Conservation (phyloP, 30 jellyfish, hydroid and myxozoan genomes). For the Cassiopea xamachana region DNA sequence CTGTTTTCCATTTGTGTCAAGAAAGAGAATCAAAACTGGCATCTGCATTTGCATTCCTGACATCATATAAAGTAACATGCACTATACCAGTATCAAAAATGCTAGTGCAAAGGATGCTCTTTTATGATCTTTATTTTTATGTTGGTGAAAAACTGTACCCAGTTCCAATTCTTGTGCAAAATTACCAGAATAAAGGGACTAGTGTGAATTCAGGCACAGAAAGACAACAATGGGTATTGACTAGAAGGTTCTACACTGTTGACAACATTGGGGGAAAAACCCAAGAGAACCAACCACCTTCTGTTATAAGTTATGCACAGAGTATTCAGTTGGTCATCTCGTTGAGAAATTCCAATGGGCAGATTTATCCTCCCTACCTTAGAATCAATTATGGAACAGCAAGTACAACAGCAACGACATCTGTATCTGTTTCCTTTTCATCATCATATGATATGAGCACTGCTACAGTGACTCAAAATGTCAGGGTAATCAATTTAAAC, state of each 20-base stretch:
- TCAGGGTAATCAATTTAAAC: constrained; percentile 56
- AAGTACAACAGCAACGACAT: constrained; percentile 16
- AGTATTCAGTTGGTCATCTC: constrained; percentile 52
- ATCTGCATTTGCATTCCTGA: constrained; percentile 68
- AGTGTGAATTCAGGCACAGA: constrained; percentile 68
- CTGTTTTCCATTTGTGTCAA: constrained; percentile 66
- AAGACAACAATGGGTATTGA: constrained; percentile 65
- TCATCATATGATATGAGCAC: constrained; percentile 87
- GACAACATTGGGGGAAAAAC: constrained; percentile 83
- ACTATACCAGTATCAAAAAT: constrained; percentile 43
- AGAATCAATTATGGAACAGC: constrained; percentile 75
- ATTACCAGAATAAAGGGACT: constrained; percentile 43
- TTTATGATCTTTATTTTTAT: constrained; percentile 74
- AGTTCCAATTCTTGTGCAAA: constrained; percentile 84
- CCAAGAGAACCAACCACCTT: constrained; percentile 43
- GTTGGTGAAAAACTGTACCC: constrained; percentile 80
- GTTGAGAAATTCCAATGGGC: constrained; percentile 88
- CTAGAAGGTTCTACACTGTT: constrained; percentile 85
- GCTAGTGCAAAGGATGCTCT: constrained; percentile 57
- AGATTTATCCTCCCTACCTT: constrained; percentile 90
- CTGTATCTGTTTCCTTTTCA: constrained; percentile 67
- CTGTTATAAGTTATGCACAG: constrained; percentile 80
- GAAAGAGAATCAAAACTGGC: constrained; percentile 54
- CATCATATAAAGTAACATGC: constrained; percentile 73
- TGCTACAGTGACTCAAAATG: constrained; percentile 53